Evolutionary conservation across 92 coral and sea anemone genomes (phyloP), one percentile per base, ranked within the genome.

Genomic region (Siderastrea siderea): DNA sequence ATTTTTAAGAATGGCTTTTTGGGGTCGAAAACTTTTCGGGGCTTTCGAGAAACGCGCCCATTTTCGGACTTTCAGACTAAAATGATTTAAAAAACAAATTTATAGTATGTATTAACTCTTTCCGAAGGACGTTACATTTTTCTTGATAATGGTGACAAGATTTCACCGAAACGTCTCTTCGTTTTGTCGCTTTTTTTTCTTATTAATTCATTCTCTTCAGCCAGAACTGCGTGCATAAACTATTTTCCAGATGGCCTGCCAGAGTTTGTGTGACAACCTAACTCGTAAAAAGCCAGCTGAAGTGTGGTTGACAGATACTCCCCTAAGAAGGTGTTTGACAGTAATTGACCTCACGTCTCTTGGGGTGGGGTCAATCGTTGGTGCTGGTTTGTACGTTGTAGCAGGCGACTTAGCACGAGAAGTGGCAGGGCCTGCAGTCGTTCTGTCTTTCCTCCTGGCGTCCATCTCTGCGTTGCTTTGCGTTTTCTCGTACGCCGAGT

Each of bases 301-400:
- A 7, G 62, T 70, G 1, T 74, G 82, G 52, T 67, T 54, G 38
- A 19, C 53, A 7, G 96, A 93, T 51, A 69, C 80, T 44, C 75
- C 88, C 3, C 70, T 93, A 8, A 53, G 82, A 90, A 84, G 95
- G 55, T 94, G 95, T 38, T 78, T 95, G 65, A 86, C 79, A 6
- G 75, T 91, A 3, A 46, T 92, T 50, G 98, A 95, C 52, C 85
- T 95, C 6, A 89, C 98, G 0, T 75, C 89, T 48, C 83, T 94
- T 2, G 98, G 98, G 9, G 82, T 92, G 19, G 94, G 97, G 5
- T 3, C 90, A 54, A 63, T 90, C 3, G 91, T 96, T n/a, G 95
- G 98, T 6, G 88, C 99, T 43, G 98, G 98, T 46, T 67, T 96
- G 58, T 96, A 96, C 73, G 96, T 96, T 19, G 98, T 93, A 5